Evolutionary conservation across 2,888 invertebrate genomes (phyloP), one percentile per base, ranked within the genome.

Genomic region (Watsonalla binaria): DNA sequence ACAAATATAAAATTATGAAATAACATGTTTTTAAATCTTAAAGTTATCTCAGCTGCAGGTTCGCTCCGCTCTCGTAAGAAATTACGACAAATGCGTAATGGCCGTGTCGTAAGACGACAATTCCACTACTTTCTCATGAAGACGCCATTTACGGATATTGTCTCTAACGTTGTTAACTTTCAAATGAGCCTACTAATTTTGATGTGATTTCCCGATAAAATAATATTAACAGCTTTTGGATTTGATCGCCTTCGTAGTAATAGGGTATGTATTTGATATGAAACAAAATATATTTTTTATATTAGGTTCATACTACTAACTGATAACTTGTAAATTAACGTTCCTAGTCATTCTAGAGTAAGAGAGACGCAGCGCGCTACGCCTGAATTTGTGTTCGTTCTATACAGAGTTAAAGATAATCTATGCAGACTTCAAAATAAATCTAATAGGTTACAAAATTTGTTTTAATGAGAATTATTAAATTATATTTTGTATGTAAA

Each of bases 11-110:
- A 50, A 49, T 34, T 46, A 49, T 39, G 49, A 46, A 52, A 46
- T 14, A 55, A 55, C 52, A 13, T 46, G 51, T 52, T 52, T 46
- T 39, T 49, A 42, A 51, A 33, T 15, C 33, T 51, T 9, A 51
- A 45, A 45, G 51, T 51, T 51, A 78, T 71, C 74, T 78, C 65
- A 64, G 72, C 68, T 35, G 70, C 74, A 62, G 69, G 76, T 78
- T 80, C 64, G 76, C 76, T 79, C 61, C 78, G 79, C 81, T 83
- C 82, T 84, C 80, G 75, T 82, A 80, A 82, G 77, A 81, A 79
- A 82, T 86, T 82, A 81, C 82, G 72, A 76, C 81, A 80, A 84
- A 85, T 78, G 76, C 80, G 80, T 86, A 86, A 88, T 85, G 70
- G 71, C 66, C 77, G 75, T 82, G 82, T 76, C 82, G 83, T 81